phyloP scores from a whole-genome alignment of 1,140 invertebrate species.

The Dendroctonus valens region DNA sequence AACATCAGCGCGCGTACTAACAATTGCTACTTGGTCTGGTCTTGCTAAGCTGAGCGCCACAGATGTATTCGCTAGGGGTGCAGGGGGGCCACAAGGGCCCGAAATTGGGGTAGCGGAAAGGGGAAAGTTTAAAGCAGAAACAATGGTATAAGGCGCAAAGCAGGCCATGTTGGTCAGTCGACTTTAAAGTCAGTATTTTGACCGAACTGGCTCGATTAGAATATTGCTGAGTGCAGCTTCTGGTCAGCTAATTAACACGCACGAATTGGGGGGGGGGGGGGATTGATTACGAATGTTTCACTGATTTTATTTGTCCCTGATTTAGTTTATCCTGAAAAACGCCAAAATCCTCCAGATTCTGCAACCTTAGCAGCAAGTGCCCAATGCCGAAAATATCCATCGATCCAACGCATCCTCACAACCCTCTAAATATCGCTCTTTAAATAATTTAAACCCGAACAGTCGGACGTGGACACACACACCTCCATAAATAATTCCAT shows the following conservation, averaged over 20 bases:
- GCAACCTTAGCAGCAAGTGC: too few relatives aligned
- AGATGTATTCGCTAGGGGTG: conserved; percentile 32
- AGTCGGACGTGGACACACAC: conserved; percentile 1
- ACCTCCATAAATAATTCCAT: conserved; percentile 30
- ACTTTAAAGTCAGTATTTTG: conserved; percentile 24
- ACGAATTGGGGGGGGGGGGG: too few relatives aligned
- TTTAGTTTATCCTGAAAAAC: too few relatives aligned
- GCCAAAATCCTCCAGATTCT: too few relatives aligned
- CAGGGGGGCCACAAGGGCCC: background rate
- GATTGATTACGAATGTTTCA: too few relatives aligned
- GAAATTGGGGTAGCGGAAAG: conserved; percentile 23
- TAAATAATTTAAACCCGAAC: conserved; percentile 7
- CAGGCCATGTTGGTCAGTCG: conserved; percentile 31
- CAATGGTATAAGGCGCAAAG: conserved; percentile 29
- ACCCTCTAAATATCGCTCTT: background rate
- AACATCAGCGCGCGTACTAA: conserved; percentile 5
- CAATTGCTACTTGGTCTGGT: conserved; percentile 27
- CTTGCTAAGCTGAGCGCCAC: conserved; percentile 44
- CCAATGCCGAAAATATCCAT: too few relatives aligned
- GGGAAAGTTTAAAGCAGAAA: conserved; percentile 34
- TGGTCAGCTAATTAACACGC: too few relatives aligned
- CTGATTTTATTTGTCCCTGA: too few relatives aligned
- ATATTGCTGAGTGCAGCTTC: too few relatives aligned
- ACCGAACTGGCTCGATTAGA: background rate
- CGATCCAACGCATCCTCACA: too few relatives aligned